Percentiles rank a stretch among this genome's conserved stretches.
phyloP scores from a whole-genome alignment of 1,140 invertebrate species.

The Dendroctonus valens region DNA sequence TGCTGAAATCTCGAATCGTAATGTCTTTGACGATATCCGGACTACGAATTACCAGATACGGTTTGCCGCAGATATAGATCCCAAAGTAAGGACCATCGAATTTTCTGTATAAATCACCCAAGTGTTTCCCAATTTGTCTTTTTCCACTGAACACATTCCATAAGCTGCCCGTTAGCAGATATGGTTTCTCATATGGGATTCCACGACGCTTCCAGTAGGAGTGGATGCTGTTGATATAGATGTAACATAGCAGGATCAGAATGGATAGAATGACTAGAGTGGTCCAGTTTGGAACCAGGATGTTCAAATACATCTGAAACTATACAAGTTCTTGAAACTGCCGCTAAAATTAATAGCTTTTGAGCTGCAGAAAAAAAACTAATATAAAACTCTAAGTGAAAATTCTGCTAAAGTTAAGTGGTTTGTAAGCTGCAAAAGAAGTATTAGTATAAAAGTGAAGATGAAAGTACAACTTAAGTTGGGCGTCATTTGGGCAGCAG shows the following conservation, averaged over 20 bases:
- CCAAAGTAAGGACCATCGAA: conserved; percentile 50
- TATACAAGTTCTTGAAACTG: no score
- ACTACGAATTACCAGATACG: conserved; percentile 51
- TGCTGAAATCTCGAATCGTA: conserved; percentile 54
- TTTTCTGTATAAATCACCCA: conserved; percentile 41
- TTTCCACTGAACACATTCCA: conserved; percentile 46
- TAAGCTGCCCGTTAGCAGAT: conserved; percentile 48
- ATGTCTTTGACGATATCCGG: conserved; percentile 54
- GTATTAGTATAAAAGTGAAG: no score
- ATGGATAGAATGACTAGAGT: conserved; percentile 18
- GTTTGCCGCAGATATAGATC: conserved; percentile 49
- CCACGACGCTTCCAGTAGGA: conserved; percentile 48
- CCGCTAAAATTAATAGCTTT: no score
- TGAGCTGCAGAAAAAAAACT: no score
- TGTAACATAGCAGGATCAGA: conserved; percentile 14
- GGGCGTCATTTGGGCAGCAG: no score
- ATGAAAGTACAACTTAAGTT: no score
- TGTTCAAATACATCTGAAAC: neutral
- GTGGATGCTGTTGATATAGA: conserved; percentile 27
- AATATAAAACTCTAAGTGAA: no score
- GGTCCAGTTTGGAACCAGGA: conserved; percentile 16
- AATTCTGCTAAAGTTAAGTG: no score
- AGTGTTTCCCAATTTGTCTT: conserved; percentile 40
- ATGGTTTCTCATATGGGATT: conserved; percentile 45
- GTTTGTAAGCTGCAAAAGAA: no score